Conservation (phyloP, 2,888 invertebrate genomes). For the Xestia xanthographa region DNA sequence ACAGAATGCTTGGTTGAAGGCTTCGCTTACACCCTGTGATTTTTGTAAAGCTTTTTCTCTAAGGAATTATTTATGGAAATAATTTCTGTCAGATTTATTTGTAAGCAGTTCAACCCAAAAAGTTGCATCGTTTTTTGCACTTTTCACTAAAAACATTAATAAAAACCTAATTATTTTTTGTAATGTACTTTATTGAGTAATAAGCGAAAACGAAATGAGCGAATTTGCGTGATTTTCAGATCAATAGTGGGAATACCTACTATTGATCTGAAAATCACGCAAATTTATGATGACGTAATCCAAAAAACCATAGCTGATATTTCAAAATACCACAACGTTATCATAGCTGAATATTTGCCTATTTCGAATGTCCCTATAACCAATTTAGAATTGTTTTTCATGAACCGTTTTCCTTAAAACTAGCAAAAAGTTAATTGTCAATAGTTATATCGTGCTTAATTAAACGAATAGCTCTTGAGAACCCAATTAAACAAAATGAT, state of each 20-base stretch:
- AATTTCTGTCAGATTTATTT: not conserved
- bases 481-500: conserved; percentile 20
- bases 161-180: not conserved
- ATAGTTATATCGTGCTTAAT: conserved; percentile 12
- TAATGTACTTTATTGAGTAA: no score
- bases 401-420: conserved; percentile 38
- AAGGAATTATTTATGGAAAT: not conserved
- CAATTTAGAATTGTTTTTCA: conserved; percentile 29
- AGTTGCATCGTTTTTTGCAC: not conserved
- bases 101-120: no score
- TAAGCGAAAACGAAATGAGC: no score
- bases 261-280: not conserved
- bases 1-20: no score
- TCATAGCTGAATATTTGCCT: not conserved
- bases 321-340: not conserved
- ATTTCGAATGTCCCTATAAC: not conserved
- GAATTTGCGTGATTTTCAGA: no score
- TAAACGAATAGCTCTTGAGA: not conserved
- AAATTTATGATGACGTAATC: not conserved
- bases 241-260: no score
- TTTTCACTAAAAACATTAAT: not conserved
- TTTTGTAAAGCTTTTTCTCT: not conserved
- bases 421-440: conserved; percentile 24
- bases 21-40: no score
- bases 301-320: not conserved